Percentiles rank a stretch among this genome's conserved stretches.
Evolutionary conservation across 2,888 invertebrate species (phyloP).

Genomic region (Drosophila eohydei): DNA sequence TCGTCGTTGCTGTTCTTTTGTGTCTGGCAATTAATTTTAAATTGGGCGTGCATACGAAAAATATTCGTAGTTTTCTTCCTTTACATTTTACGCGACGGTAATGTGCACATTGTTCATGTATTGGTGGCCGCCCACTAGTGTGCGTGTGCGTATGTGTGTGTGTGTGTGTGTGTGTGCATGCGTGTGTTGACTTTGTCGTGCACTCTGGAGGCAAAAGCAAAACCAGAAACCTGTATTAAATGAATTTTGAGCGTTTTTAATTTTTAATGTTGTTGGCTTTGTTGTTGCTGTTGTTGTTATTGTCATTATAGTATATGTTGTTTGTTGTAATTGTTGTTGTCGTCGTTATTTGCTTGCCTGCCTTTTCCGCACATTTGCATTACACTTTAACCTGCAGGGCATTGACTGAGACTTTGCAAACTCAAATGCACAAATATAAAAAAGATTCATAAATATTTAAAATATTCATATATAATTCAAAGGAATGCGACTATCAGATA

Average conservation of each 20-base stretch:
- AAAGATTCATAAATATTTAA: too few relatives aligned
- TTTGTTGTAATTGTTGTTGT: slow-evolving; percentile 14
- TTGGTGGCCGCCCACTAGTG: slow-evolving; percentile 33
- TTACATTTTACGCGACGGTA: slow-evolving; percentile 65
- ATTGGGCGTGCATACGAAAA: slow-evolving; percentile 81
- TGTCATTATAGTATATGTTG: slow-evolving; percentile 8
- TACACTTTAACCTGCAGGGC: slow-evolving; percentile 43
- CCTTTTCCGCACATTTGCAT: slow-evolving; percentile 61
- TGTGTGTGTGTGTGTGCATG: slow-evolving; percentile 20
- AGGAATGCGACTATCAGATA: too few relatives aligned
- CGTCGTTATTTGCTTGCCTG: slow-evolving; percentile 40
- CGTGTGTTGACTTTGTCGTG: slow-evolving; percentile 60
- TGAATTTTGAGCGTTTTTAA: slow-evolving; percentile 66
- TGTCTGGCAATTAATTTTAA: slow-evolving; percentile 84
- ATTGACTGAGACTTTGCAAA: slow-evolving; percentile 24
- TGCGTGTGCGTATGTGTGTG: slow-evolving; percentile 13
- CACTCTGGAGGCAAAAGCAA: slow-evolving; percentile 47
- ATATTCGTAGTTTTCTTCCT: slow-evolving; percentile 77
- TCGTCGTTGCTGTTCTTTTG: slow-evolving; percentile 71
- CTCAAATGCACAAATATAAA: neutral
- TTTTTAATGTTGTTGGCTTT: slow-evolving; percentile 52
- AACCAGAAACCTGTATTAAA: slow-evolving; percentile 58
- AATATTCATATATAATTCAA: too few relatives aligned
- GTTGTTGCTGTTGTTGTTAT: slow-evolving; percentile 7
- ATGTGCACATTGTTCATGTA: slow-evolving; percentile 58